A percentile compares a stretch with the other conserved stretches of the same genome.
Evolutionary conservation across 2,888 invertebrate genomes (phyloP).

Genomic region (Eudasyphora cyanicolor): DNA sequence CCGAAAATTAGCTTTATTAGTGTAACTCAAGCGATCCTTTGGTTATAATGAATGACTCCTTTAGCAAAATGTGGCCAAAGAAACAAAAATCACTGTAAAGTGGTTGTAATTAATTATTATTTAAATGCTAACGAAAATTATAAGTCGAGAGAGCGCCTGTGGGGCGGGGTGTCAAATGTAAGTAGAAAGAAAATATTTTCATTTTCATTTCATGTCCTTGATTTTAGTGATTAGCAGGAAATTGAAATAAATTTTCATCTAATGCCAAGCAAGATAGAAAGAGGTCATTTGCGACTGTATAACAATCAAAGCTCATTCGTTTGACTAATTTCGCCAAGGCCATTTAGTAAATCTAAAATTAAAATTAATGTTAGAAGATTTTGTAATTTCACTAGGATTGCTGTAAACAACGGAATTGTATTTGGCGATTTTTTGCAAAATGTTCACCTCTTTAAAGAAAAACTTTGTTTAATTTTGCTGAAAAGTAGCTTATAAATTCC

Average conservation of each 20-base stretch:
- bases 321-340: background rate
- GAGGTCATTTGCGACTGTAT: background rate
- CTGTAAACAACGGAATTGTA: too few species aligned
- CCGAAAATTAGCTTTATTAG: slow-evolving; percentile 45
- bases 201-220: background rate
- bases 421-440: too few species aligned
- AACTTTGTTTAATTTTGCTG: too few species aligned
- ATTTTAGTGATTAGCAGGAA: background rate
- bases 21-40: slow-evolving; percentile 8
- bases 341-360: background rate
- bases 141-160: background rate
- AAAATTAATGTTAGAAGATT: slow-evolving; percentile 8
- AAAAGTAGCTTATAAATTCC: too few species aligned
- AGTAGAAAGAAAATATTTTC: background rate
- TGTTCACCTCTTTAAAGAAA: too few species aligned
- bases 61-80: background rate
- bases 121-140: slow-evolving; percentile 21
- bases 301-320: slow-evolving; percentile 4
- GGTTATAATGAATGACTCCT: slow-evolving; percentile 45
- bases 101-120: slow-evolving; percentile 48
- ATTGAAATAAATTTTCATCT: slow-evolving; percentile 1
- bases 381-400: too few species aligned
- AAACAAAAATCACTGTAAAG: slow-evolving; percentile 28
- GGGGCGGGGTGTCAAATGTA: too few species aligned
- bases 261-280: background rate